These are phyloP conservation scores for Sebastes hopkinsi DNA, from an alignment of 2,797 vertebrate genomes.

Conservation along the genomic window DNA sequence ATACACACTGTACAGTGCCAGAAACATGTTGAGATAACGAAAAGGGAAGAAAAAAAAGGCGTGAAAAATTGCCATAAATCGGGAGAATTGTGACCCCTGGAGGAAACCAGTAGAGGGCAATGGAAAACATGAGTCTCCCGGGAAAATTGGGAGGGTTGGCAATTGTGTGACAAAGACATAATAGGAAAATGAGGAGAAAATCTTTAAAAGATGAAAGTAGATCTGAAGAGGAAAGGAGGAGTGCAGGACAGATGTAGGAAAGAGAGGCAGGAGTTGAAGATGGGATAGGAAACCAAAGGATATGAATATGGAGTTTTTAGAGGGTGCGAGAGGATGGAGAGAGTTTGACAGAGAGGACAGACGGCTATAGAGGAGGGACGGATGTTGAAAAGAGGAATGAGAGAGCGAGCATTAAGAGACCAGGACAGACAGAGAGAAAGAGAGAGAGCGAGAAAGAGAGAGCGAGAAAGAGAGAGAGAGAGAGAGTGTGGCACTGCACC, in stretches of 20 bases:
- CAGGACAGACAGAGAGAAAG: constrained; percentile 3
- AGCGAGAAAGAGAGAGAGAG: constrained; percentile 13
- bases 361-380: neutral
- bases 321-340: neutral
- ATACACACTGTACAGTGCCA: too few relatives aligned
- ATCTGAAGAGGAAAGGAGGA: neutral
- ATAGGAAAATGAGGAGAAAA: constrained; percentile 23
- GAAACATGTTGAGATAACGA: too few relatives aligned
- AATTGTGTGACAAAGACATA: neutral
- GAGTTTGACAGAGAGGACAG: constrained; percentile 3
- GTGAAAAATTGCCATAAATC: too few relatives aligned
- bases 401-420: constrained; percentile 21
- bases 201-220: constrained; percentile 27
- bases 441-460: constrained; percentile 19
- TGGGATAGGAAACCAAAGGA: neutral
- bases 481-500: constrained; percentile 63
- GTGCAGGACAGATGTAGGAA: neutral
- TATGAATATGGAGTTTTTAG: constrained; percentile 24
- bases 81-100: too few relatives aligned
- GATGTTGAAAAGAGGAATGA: constrained; percentile 1
- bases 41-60: too few relatives aligned
- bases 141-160: too few relatives aligned
- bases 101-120: neutral
- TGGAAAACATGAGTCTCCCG: neutral
- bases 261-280: neutral